These are phyloP conservation scores for Hypomecis atomaria DNA, from an alignment of 2,888 invertebrate genomes.

Conservation along the genomic window DNA sequence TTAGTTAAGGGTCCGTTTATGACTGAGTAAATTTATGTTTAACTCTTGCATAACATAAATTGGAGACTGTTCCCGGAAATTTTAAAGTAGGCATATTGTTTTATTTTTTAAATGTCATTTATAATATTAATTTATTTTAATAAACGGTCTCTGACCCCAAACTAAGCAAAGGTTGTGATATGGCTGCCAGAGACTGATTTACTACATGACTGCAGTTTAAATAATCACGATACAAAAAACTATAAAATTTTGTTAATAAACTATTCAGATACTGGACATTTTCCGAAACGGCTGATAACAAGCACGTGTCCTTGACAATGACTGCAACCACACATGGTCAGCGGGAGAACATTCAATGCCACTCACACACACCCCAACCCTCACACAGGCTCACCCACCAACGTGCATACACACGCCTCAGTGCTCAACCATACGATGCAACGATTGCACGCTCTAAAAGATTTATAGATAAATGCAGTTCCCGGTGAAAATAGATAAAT, in stretches of 20 bases:
- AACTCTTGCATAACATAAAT: too few relatives aligned
- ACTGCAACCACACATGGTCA: conserved; percentile 52
- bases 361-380: conserved; percentile 49
- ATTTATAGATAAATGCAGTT: conserved; percentile 85
- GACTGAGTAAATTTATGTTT: too few relatives aligned
- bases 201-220: too few relatives aligned
- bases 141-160: too few relatives aligned
- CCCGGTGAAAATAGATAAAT: conserved; percentile 85
- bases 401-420: conserved; percentile 71
- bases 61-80: too few relatives aligned
- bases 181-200: too few relatives aligned
- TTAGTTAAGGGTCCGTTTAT: too few relatives aligned
- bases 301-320: conserved; percentile 64
- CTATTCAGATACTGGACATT: conserved; percentile 33
- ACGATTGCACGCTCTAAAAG: conserved; percentile 85
- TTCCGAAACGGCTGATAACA: conserved; percentile 43
- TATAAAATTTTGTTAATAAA: background rate
- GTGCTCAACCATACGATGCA: conserved; percentile 81
- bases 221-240: background rate
- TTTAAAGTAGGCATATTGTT: too few relatives aligned
- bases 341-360: conserved; percentile 53
- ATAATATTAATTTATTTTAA: too few relatives aligned
- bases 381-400: conserved; percentile 33
- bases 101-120: too few relatives aligned
- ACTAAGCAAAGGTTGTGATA: too few relatives aligned